Conservation (phyloP, 2,888 invertebrate species). For the Leptopilina drosophilae region DNA sequence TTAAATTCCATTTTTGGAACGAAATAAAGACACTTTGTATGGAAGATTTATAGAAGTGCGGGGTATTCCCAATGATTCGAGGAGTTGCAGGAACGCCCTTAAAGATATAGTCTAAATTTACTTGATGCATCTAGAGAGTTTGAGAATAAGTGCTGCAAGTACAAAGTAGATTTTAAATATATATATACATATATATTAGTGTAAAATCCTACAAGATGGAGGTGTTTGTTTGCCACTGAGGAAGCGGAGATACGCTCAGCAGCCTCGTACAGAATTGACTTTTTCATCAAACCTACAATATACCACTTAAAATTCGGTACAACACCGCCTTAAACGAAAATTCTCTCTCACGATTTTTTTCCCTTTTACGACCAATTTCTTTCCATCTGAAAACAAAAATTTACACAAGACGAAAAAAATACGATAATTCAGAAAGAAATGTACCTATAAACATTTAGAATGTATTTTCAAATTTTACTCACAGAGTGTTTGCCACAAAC, state of each 20-base stretch:
- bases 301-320: constrained; percentile 44
- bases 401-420: neutral
- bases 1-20: too few relatives aligned
- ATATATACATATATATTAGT: neutral
- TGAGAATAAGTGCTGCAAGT: too few relatives aligned
- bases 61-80: constrained; percentile 16
- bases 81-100: neutral
- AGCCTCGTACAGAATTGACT: constrained; percentile 65
- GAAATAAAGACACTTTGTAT: too few relatives aligned
- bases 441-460: too few relatives aligned
- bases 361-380: neutral
- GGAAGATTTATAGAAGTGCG: too few relatives aligned
- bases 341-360: constrained; percentile 20
- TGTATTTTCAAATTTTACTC: too few relatives aligned
- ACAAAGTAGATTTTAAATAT: too few relatives aligned
- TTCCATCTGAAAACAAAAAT: neutral
- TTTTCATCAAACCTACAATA: constrained; percentile 59
- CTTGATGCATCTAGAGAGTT: neutral
- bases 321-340: neutral
- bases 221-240: constrained; percentile 57
- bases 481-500: too few relatives aligned
- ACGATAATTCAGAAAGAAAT: too few relatives aligned
- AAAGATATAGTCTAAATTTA: constrained; percentile 24
- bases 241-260: constrained; percentile 73
- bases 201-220: constrained; percentile 44